A percentile compares a stretch with the other conserved stretches of the same genome.
phyloP scores from a whole-genome alignment of 1,140 invertebrate species.

The Cecropterus lyciades region DNA sequence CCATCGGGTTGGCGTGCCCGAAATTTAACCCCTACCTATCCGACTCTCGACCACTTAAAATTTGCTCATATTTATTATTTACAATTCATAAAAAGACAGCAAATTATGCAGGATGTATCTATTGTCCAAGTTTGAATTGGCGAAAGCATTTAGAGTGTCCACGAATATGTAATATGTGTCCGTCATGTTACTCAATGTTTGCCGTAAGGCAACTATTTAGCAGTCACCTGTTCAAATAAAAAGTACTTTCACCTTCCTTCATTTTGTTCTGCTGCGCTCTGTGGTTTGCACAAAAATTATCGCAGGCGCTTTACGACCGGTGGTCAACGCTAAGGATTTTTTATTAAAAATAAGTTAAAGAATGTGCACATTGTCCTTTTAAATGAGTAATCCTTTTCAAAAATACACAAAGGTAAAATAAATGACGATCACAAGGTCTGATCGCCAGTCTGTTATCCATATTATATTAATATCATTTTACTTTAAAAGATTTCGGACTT shows the following conservation, averaged over 20 bases:
- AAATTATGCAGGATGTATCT: not conserved
- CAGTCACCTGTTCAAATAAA: slow-evolving; percentile 69
- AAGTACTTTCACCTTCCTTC: slow-evolving; percentile 69
- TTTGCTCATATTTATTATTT: too few species aligned
- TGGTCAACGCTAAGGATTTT: slow-evolving; percentile 41
- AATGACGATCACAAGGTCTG: slow-evolving; percentile 41
- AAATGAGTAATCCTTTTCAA: slow-evolving; percentile 42
- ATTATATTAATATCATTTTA: slow-evolving; percentile 1
- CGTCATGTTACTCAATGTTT: slow-evolving; percentile 69
- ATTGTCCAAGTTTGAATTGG: slow-evolving; percentile 15
- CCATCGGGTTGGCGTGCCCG: too few species aligned
- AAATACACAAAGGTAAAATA: slow-evolving; percentile 40
- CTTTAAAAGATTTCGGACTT: slow-evolving; percentile 6
- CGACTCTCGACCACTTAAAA: too few species aligned
- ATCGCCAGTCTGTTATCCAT: slow-evolving; percentile 25
- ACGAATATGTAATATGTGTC: slow-evolving; percentile 32
- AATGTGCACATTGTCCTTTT: slow-evolving; percentile 45
- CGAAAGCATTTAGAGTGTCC: slow-evolving; percentile 32
- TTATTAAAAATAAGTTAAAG: slow-evolving; percentile 50
- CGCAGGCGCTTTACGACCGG: slow-evolving; percentile 43
- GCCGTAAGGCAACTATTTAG: slow-evolving; percentile 64
- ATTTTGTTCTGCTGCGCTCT: slow-evolving; percentile 46
- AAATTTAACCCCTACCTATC: too few species aligned
- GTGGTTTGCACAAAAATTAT: slow-evolving; percentile 60
- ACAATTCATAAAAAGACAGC: not conserved